Evolutionary conservation across 2,888 invertebrate species (phyloP), one percentile per base, ranked within the genome.

Genomic region (Herminia tarsipennalis): DNA sequence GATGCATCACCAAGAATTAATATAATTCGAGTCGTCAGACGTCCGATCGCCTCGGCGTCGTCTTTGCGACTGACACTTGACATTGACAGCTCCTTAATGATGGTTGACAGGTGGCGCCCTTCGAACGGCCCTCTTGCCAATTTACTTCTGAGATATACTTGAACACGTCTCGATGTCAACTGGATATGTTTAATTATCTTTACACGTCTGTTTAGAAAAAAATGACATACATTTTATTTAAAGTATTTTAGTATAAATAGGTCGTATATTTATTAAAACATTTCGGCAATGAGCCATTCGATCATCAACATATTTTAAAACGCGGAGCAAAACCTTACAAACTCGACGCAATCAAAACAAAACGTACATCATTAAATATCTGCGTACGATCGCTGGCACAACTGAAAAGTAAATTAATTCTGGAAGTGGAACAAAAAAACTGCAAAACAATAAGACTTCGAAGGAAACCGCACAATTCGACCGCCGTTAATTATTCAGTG

Each of bases 401-500:
- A 67, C 64, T 64, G 64, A 67, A 74, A 78, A 80, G 78, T 80
- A 83, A 86, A 88, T 88, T 84, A 83, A 81, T 83, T 81, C 78
- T 73, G 64, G 65, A 70, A 78, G 68, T 81, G 79, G 79, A 78
- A 84, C 83, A 83, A 86, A 86, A 62, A 66, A 66, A 61, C 57
- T 51, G 57, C 66, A 53, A 66, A 67, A 66, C 66, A 66, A 66
- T 66, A 61, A 66, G 67, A 56, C 61, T 64, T 56, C 44, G 67
- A 64, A 60, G 67, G 64, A 66, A 66, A 64, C 66, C 63, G 53
- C 60, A 66, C 65, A 70, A 65, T 73, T 76, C 68, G 67, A 42
- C 67, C 59, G 71, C 70, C 78, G 83, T 86, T 85, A 84, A 86
- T 86, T 86, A 85, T 81, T 76, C 77, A 70, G 70, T 74, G 76